These are phyloP conservation scores for Nothoprocta pentlandii DNA, from an alignment of 2,113 vertebrate genomes.

Conservation along the genomic window DNA sequence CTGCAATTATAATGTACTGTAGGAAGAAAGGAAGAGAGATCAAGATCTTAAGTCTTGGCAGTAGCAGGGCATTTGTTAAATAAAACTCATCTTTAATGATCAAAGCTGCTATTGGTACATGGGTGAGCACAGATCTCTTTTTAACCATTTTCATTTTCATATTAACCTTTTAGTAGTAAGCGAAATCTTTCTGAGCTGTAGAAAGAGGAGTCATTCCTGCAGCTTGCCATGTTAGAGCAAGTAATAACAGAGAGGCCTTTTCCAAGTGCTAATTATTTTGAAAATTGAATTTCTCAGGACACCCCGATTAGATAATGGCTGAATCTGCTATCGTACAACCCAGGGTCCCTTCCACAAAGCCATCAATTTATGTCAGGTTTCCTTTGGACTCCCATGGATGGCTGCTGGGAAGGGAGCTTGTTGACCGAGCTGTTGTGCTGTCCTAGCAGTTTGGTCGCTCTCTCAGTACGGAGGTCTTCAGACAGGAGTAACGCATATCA, in stretches of 20 bases:
- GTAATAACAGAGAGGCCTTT: not conserved
- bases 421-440: not conserved
- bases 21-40: constrained; percentile 34
- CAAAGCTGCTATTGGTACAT: constrained; percentile 50
- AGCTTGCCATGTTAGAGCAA: not conserved
- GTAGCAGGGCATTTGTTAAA: constrained; percentile 52
- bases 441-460: constrained; percentile 23
- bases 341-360: constrained; percentile 9
- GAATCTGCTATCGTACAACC: not conserved
- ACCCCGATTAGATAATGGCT: not conserved
- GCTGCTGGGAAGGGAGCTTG: constrained; percentile 28
- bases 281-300: constrained; percentile 5
- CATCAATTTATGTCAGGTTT: not conserved
- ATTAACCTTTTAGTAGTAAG: constrained; percentile 37
- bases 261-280: constrained; percentile 2
- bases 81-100: constrained; percentile 45
- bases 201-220: constrained; percentile 7
- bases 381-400: not conserved
- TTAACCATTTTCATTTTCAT: constrained; percentile 43
- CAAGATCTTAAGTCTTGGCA: constrained; percentile 14
- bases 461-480: constrained; percentile 33
- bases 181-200: constrained; percentile 31
- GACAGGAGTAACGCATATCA: constrained; percentile 18
- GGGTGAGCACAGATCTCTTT: constrained; percentile 27
- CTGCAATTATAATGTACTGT: constrained; percentile 1